Evolutionary conservation across 2,797 vertebrate species (phyloP), one percentile per base, ranked within the genome.

Genomic region (Loris lydekkerianus): DNA sequence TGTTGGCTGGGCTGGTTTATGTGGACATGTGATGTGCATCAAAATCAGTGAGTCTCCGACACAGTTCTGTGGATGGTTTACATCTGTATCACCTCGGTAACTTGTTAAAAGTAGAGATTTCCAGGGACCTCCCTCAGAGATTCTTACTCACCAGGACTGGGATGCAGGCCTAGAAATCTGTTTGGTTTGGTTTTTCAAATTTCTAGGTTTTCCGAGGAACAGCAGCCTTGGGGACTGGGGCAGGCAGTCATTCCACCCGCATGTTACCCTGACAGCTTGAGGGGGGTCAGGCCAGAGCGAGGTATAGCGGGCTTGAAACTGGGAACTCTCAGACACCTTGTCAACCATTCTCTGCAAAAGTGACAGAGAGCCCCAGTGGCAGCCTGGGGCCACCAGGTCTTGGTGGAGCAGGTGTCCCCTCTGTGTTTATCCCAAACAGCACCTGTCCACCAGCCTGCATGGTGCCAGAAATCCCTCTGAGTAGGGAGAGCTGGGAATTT

Each of bases 181-280:
- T 43, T 21, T 49, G 18, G 1, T 80, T 89, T 86, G 37, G 23
- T 53, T 46, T 72, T 67, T 69, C 56, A 14, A 53, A 63, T 37
- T 60, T 46, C 43, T 78, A 13, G 11, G 17, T 61, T 87, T 63
- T 95, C 77, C 29, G 37, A 49, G 73, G 69, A 7, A 56, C 7
- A 69, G 70, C 8, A 78, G 81, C 13, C 46, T 29, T 77, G 37
- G 37, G 34, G 56, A 58, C 75, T n/a, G 65, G 43, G 46, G 21
- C 11, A 43, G 40, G n/a, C 20, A 60, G 23, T 53, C 40, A 14
- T 0, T 0, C 5, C 31, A 5, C 11, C 15, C 5, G 0, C 10
- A 15, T 18, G 14, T 89, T 7, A 61, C 34, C 9, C 7, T 5
- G 13, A 40, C 18, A 67, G 27, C 34, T 43, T 53, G 49, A 53